Conservation (phyloP, 2,797 vertebrate genomes). For the Gallinago nigripennis region DNA sequence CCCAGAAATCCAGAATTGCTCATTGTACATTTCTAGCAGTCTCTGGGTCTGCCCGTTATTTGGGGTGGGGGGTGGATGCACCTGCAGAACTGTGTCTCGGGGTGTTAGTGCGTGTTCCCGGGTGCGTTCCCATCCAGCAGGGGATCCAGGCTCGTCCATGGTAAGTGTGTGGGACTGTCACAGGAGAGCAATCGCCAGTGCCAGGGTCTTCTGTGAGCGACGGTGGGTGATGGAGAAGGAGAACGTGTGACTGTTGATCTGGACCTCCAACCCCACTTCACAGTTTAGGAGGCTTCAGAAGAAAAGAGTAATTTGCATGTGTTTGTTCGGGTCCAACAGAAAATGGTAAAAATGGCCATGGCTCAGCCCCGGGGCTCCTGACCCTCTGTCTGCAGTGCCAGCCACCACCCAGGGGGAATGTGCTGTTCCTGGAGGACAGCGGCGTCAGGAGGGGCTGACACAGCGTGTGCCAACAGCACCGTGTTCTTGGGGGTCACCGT, state of each 20-base stretch:
- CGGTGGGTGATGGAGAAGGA: neutral
- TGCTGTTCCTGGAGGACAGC: neutral
- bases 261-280: rapidly evolving
- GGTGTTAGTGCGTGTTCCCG: neutral
- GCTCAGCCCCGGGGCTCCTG: neutral
- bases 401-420: no score
- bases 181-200: neutral
- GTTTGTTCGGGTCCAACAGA: neutral
- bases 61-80: rapidly evolving
- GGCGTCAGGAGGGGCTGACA: neutral
- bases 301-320: neutral
- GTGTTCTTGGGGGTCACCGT: neutral
- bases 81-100: rapidly evolving
- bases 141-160: rapidly evolving
- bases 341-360: neutral
- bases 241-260: neutral
- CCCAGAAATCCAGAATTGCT: rapidly evolving
- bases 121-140: neutral
- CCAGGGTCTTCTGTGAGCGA: neutral
- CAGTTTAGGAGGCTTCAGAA: neutral
- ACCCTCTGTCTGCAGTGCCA: neutral
- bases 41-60: neutral
- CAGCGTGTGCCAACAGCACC: rapidly evolving
- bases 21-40: rapidly evolving
- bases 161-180: rapidly evolving